Percentiles rank a stretch among this genome's conserved stretches.
Evolutionary conservation across 2,888 invertebrate genomes (phyloP).

Genomic region (Leucozona laternaria): DNA sequence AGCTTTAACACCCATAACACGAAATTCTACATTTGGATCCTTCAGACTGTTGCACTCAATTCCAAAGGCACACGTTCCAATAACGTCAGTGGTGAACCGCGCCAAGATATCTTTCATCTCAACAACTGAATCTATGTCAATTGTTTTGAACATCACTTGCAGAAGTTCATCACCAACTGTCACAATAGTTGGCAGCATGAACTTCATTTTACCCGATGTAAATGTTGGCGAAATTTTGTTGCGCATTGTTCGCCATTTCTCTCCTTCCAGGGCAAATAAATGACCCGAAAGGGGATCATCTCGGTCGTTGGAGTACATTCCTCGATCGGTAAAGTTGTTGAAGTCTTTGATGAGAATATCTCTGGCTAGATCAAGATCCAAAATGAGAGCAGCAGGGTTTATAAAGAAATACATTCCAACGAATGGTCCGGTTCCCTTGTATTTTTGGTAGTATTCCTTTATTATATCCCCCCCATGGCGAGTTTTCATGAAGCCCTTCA

Average conservation of each 20-base stretch:
- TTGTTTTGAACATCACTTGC: no score
- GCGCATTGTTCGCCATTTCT: conserved; percentile 82
- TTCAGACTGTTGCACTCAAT: no score
- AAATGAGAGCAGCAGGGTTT: conserved; percentile 78
- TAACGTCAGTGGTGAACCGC: no score
- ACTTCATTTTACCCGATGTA: no score
- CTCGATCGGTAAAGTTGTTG: conserved; percentile 80
- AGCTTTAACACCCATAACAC: no score
- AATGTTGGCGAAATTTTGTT: no score
- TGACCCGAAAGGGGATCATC: conserved; percentile 83
- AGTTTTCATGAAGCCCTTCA: conserved; percentile 76
- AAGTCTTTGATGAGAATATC: conserved; percentile 81
- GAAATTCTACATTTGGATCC: no score
- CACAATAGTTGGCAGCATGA: no score
- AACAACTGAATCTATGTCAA: no score
- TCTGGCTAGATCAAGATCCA: conserved; percentile 79
- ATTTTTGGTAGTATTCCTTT: conserved; percentile 77
- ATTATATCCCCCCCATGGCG: conserved; percentile 78
- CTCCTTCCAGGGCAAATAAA: conserved; percentile 82
- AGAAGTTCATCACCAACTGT: no score
- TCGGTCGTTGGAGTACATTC: conserved; percentile 79
- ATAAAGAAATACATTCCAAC: conserved; percentile 80
- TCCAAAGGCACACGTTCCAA: no score
- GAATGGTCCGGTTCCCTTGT: conserved; percentile 80
- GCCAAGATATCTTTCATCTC: no score